Evolutionary conservation across 2,797 vertebrate species (phyloP).

Genomic region (Dicrostonyx torquatus): DNA sequence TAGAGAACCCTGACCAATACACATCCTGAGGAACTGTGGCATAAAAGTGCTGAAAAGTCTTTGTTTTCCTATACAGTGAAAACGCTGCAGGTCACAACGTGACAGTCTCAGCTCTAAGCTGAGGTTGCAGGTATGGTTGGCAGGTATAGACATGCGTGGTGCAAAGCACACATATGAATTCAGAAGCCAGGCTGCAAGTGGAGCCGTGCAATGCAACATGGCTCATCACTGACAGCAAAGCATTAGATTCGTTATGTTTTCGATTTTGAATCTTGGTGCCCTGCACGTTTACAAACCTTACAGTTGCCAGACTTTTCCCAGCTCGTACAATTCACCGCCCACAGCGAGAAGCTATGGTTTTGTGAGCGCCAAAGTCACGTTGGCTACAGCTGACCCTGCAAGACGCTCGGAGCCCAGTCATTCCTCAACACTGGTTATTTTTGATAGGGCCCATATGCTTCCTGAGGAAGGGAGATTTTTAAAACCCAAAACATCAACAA

Average conservation of each 20-base stretch:
- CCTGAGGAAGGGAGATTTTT: not conserved
- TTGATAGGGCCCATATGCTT: conserved; percentile 38
- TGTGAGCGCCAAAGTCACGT: not conserved
- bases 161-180: not conserved
- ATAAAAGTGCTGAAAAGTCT: not conserved
- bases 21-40: not conserved
- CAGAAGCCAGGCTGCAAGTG: not conserved
- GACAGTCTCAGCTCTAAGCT: not conserved
- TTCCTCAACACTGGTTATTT: conserved; percentile 55
- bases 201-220: too few relatives aligned
- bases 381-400: not conserved
- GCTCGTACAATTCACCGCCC: too few relatives aligned
- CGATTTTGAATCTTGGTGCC: not conserved
- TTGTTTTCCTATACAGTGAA: not conserved
- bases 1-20: not conserved
- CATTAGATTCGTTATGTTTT: not conserved
- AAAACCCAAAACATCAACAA: conserved; percentile 34
- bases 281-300: not conserved
- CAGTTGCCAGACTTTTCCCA: not conserved
- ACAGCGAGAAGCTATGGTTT: not conserved
- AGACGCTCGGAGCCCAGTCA: not conserved
- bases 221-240: not conserved
- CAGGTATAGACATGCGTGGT: not conserved
- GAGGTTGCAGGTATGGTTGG: not conserved
- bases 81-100: not conserved